phyloP scores from a whole-genome alignment of 2,113 vertebrate genomes.

The Tylochromis polylepis region DNA sequence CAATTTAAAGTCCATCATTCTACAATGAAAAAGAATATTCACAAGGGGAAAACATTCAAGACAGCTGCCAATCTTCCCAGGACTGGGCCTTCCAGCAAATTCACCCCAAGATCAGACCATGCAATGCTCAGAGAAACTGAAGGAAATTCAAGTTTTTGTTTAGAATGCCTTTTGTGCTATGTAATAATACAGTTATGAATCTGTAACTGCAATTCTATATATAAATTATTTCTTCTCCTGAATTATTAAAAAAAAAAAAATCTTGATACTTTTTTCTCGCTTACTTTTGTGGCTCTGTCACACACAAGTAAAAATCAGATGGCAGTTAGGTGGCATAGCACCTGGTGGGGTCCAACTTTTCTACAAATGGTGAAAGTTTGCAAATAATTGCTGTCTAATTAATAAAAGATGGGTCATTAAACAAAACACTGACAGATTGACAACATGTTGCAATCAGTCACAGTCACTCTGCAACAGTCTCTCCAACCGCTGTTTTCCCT shows the following conservation, averaged over 20 bases:
- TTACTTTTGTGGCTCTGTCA: background rate
- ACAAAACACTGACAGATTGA: background rate
- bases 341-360: background rate
- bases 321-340: background rate
- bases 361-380: no score
- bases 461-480: background rate
- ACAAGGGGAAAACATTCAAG: background rate
- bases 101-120: background rate
- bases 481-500: background rate
- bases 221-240: no score
- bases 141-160: background rate
- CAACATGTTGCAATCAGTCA: background rate
- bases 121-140: background rate
- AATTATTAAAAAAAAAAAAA: no score
- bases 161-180: background rate
- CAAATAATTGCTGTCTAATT: background rate
- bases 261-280: background rate
- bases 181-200: no score
- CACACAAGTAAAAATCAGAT: background rate
- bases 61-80: background rate
- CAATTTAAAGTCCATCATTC: background rate
- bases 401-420: fast-evolving
- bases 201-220: no score
- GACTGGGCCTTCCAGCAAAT: background rate
- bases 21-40: background rate